phyloP scores from a whole-genome alignment of 2,797 vertebrate species.

The Chloroceryle inda region DNA sequence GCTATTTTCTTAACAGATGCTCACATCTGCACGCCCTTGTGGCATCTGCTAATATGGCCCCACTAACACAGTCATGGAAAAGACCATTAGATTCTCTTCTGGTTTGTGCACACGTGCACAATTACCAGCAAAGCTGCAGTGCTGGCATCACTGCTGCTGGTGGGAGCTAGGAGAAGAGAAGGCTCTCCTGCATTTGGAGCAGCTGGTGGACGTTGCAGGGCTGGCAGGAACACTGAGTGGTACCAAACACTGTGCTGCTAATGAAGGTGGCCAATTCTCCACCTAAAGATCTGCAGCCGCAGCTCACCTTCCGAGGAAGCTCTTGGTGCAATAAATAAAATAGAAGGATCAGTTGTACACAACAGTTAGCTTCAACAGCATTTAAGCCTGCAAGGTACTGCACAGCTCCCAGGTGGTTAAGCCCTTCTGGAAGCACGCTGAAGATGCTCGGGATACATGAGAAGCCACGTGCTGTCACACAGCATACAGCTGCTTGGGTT shows the following conservation, averaged over 20 bases:
- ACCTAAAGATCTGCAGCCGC: background rate
- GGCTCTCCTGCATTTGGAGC: background rate
- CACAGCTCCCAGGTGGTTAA: background rate
- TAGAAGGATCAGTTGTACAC: background rate
- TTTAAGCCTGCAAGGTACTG: background rate
- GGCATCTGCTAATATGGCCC: background rate
- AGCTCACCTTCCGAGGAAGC: background rate
- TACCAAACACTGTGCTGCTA: background rate
- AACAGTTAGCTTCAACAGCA: background rate
- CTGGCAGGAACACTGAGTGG: background rate
- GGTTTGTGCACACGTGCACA: background rate
- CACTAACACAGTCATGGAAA: background rate
- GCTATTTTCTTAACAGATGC: background rate
- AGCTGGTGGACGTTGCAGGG: background rate
- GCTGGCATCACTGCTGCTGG: background rate
- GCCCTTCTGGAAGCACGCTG: background rate
- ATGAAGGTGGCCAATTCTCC: background rate
- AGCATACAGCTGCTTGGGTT: background rate
- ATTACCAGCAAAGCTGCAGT: rapidly evolving
- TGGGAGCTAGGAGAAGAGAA: background rate
- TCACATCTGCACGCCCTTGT: background rate
- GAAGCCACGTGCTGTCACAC: background rate
- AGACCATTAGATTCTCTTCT: background rate
- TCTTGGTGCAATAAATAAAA: background rate
- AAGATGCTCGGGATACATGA: background rate